Percentiles rank a stretch among this genome's conserved stretches.
Conservation (phyloP, 2,888 invertebrate species). For the Eugnorisma glareosa region DNA sequence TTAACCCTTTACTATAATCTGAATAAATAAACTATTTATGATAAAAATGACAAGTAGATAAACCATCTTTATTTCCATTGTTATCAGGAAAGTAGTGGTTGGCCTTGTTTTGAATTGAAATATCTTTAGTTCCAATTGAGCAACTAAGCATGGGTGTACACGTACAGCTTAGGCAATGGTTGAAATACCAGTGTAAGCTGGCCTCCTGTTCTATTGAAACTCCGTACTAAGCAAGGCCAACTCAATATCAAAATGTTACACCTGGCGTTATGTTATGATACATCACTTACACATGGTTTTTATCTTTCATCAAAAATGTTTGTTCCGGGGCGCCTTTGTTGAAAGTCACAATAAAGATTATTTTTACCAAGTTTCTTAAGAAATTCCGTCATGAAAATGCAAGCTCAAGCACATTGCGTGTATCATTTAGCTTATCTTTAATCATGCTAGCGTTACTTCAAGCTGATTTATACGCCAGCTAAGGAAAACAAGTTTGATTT, state of each 20-base stretch:
- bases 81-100: too few species aligned
- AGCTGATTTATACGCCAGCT: slow-evolving; percentile 42
- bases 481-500: slow-evolving; percentile 58
- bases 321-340: too few species aligned
- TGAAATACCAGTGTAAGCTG: too few species aligned
- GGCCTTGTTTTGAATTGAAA: too few species aligned
- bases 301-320: slow-evolving; percentile 5
- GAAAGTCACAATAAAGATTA: not conserved
- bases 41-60: too few species aligned
- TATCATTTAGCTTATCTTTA: slow-evolving; percentile 58
- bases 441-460: slow-evolving; percentile 33
- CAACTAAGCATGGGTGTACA: too few species aligned
- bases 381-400: slow-evolving; percentile 11
- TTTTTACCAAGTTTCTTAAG: not conserved
- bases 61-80: too few species aligned
- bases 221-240: not conserved
- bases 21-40: too few species aligned
- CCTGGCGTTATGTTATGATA: too few species aligned
- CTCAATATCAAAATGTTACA: not conserved
- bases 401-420: slow-evolving; percentile 46
- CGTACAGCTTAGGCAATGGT: too few species aligned
- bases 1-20: too few species aligned
- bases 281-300: not conserved
- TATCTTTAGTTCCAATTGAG: too few species aligned
- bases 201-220: not conserved